Evolutionary conservation across 2,888 invertebrate genomes (phyloP), one percentile per base, ranked within the genome.

Genomic region (Sphaerophoria rueppellii): DNA sequence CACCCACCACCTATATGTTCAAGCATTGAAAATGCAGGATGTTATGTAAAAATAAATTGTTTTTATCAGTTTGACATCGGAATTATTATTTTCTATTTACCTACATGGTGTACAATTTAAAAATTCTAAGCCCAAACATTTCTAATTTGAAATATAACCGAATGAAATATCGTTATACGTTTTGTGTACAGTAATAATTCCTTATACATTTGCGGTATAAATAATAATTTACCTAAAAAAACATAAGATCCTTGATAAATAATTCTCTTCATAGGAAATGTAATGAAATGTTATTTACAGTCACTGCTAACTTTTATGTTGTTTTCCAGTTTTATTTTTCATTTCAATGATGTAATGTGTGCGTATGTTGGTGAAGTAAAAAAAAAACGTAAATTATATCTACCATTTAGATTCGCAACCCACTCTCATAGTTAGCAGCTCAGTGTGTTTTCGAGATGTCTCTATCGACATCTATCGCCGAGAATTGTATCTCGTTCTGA

Each of bases 391-490:
- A 97, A 93, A 86, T 95, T 95, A 91, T 97, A 98, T 88, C 96
- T 95, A 6, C 98, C 98, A 91, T 98, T 98, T 85, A 98, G 94
- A 93, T 98, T 98, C 40, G 96, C 97, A 89, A 98, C 34, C 98
- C 98, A 11, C 98, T 97, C 90, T 97, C 96, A 92, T 98, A 98
- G 92, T 97, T 97, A 87, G 94, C 95, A 40, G 98, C 98, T 92
- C 98, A 98, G 91, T 98, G 96, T 9, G 97, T 96, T 90, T 96
- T 95, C 78, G 97, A 97, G 87, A 95, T 96, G 90, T 98, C 98
- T 89, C 97, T 94, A 91, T 98, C 98, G 52, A 94, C 95, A 91
- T 98, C 98, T 80, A 95, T 95, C 0, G 98, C 95, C 58, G 97
- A 98, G 92, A 98, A 98, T 88, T 97, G 95, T 96, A 97, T 97